Base-by-base conservation (phyloP, 1,140 invertebrate species). In the Drosophila murphyi region DNA sequence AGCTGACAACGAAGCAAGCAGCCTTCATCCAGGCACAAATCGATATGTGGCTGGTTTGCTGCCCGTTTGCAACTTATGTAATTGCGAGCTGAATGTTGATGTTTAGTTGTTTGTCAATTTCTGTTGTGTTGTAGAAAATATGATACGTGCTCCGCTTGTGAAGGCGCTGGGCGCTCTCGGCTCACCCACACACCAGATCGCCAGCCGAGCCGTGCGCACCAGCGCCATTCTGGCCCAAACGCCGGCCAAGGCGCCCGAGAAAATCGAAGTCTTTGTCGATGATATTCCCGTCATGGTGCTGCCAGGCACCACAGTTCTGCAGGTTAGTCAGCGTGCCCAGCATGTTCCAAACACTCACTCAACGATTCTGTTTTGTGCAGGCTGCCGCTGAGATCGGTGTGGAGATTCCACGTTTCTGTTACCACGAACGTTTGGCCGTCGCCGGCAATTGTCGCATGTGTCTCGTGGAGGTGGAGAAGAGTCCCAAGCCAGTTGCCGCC, bases 391-490 rank as follows among this genome's bases (percentile, higher is more conserved):
- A 97, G 93, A 95, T 97, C 78, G 99, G 99, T 37, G 96, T 99
- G 10, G 98, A 99, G 94, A 99, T 99, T 85, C 99, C 99, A 7
- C 93, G 99, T 73, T 99, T 99, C 93, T 99, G 99, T 93, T 99
- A 99, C 93, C 99, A 99, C 94, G 99, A 99, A 93, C 94, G 99
- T 56, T 94, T 99, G 37, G 98, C 98, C 43, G 96, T 99, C 60
- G 99, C 99, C 83, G 99, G 99, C 28, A 99, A 99, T 93, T 98
- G 98, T 91, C 95, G 99, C 74, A 99, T 99, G 99, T 99, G 99
- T 94, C 93, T 99, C 4, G 99, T 99, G 1, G 99, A 99, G 94
- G 98, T 99, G 41, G 99, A 99, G 93, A 99, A 99, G 92, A 95
- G 94, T 47, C 95, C 95, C 6, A 95, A 99, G 95, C 99, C 99